Evolutionary conservation across 1,140 invertebrate genomes (phyloP), one percentile per base, ranked within the genome.

Genomic region (Cydia strobilella): DNA sequence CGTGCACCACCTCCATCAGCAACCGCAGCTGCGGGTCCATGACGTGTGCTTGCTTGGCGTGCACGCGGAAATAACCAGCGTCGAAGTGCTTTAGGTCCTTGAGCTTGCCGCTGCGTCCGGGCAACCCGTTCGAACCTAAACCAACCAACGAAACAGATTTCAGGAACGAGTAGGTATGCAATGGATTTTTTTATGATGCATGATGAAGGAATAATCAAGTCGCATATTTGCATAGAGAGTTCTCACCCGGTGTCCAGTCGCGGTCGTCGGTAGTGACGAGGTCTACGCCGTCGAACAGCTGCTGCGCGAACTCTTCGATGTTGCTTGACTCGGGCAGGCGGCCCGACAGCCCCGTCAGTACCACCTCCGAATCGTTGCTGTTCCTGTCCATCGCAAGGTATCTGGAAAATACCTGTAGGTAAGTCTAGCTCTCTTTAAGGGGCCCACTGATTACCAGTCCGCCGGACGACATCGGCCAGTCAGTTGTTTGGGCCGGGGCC

Each of bases 1-100:
- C 99, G 91, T 99, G 96, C 2, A 98, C 97, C n/a, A 96, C 87
- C 93, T 99, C 99, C 4, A 99, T 94, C 25, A 99, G 91, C 82
- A 99, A 94, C 78, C 98, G 94, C 39, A 99, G 93, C 90, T 99
- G 97, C 3, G 99, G 98, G 89, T 99, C 98, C 98, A 99, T 99
- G 45, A 95, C 94, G 82, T 99, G 94, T 1, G 98, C 98, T 89
- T 99, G 98, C 93, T 99, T 98, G 0, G 96, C 96, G 87, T 98
- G 97, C 5, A 99, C 97, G 45, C 97, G 97, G 93, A 99, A 99
- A 90, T 98, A 99, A n/a, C 96, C 95, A 3, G 97, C 97, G 88
- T 99, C 98, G 85, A 99, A 99, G 80, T 96, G 95, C 45, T 94
- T 90, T 42, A 99, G 82, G 78, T 99, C 96, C 90, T 98, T 99